A percentile compares a stretch with the other conserved stretches of the same genome.
Evolutionary conservation across 1,140 invertebrate genomes (phyloP).

Genomic region (Drosophila prosaltans): DNA sequence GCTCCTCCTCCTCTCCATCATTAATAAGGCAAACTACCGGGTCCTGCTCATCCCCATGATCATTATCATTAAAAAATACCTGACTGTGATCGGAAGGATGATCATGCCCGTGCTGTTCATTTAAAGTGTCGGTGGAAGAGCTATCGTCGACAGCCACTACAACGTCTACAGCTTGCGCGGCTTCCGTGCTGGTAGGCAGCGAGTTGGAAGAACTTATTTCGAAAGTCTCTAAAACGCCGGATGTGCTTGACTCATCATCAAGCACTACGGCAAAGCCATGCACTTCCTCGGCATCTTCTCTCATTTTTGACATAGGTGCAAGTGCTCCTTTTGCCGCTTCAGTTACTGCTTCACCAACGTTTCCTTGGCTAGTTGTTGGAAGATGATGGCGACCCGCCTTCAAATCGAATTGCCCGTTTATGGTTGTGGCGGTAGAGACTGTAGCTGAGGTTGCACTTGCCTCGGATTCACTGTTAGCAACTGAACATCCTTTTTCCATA

Average conservation of each 20-base stretch:
- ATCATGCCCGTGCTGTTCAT: constrained; percentile 29
- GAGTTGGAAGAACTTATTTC: constrained; percentile 81
- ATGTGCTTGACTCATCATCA: constrained; percentile 78
- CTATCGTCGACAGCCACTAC: constrained; percentile 73
- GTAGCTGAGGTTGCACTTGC: constrained; percentile 46
- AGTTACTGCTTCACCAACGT: constrained; percentile 20
- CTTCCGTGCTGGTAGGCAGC: constrained; percentile 63
- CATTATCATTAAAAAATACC: constrained; percentile 63
- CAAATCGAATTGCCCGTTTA: constrained; percentile 22
- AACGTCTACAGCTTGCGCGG: constrained; percentile 43
- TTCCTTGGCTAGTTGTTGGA: constrained; percentile 58
- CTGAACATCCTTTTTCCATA: constrained; percentile 76
- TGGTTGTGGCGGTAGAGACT: constrained; percentile 26
- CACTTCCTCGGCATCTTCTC: constrained; percentile 71
- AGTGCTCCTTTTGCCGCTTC: constrained; percentile 31
- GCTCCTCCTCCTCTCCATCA: constrained; percentile 65
- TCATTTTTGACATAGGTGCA: constrained; percentile 75
- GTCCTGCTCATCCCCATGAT: constrained; percentile 32
- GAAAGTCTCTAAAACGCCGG: constrained; percentile 65
- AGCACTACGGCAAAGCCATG: constrained; percentile 77
- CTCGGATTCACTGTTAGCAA: constrained; percentile 57
- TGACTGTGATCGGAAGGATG: constrained; percentile 58
- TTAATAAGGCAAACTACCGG: constrained; percentile 73
- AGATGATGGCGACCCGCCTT: neutral
- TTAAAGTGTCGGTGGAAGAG: constrained; percentile 72